Conservation (phyloP, 2,888 invertebrate genomes). For the Synergus laeviventris region DNA sequence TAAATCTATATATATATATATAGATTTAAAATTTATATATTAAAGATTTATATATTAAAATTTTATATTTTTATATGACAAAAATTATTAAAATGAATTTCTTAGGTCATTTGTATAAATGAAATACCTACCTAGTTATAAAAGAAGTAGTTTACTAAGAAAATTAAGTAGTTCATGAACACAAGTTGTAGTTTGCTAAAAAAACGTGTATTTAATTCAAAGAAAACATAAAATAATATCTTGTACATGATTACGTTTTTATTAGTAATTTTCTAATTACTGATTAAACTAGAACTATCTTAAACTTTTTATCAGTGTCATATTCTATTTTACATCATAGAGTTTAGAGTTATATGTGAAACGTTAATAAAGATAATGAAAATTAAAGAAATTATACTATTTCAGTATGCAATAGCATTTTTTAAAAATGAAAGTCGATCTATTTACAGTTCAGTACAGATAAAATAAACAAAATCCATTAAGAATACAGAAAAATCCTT, state of each 20-base stretch:
- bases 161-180: not conserved
- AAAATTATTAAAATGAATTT: too few species aligned
- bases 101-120: too few species aligned
- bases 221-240: not conserved
- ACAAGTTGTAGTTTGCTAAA: not conserved
- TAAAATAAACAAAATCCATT: too few species aligned
- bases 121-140: too few species aligned
- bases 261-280: not conserved
- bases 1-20: too few species aligned
- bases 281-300: not conserved
- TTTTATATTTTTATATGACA: too few species aligned
- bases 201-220: not conserved
- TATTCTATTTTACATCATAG: not conserved
- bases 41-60: too few species aligned
- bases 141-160: not conserved
- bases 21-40: too few species aligned
- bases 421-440: not conserved
- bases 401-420: not conserved
- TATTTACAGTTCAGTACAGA: not conserved
- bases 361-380: not conserved
- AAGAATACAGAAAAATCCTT: too few species aligned
- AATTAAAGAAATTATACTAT: not conserved
- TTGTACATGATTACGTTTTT: not conserved
- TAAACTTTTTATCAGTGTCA: not conserved
- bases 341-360: not conserved